These are phyloP conservation scores for Melanotaenia pygmaea DNA, from an alignment of 2,797 vertebrate species.

Conservation along the genomic window DNA sequence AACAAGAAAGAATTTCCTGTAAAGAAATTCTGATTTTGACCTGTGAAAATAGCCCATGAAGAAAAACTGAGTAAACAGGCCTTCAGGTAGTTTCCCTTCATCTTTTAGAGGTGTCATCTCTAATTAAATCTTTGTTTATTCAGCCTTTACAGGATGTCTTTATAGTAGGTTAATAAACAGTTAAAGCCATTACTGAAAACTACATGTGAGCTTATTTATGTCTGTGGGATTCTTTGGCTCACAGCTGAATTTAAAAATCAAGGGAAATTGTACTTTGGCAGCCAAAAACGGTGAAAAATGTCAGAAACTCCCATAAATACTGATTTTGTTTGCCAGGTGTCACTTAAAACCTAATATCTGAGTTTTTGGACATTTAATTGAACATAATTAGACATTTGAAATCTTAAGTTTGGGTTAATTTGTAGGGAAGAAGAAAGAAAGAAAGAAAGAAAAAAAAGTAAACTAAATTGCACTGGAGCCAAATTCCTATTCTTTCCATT, in stretches of 20 bases:
- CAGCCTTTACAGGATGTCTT: background rate
- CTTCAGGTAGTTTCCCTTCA: background rate
- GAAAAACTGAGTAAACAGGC: background rate
- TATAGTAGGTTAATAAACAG: background rate
- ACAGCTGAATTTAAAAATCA: background rate
- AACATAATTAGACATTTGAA: background rate
- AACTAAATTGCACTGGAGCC: background rate
- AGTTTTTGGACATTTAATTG: background rate
- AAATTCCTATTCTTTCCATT: background rate
- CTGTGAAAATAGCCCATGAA: background rate
- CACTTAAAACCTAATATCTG: background rate
- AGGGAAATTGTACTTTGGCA: background rate
- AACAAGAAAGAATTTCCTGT: background rate
- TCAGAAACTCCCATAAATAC: background rate
- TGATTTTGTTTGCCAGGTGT: background rate
- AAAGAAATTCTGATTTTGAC: background rate
- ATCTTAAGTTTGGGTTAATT: background rate
- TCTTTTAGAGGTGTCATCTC: background rate
- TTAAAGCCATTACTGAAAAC: background rate
- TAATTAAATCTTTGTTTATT: background rate
- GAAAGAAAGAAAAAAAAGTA: background rate
- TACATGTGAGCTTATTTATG: background rate
- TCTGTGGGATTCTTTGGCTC: constrained; percentile 3
- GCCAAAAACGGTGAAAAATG: background rate
- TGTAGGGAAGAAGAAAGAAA: no score